Percentiles rank a stretch among this genome's conserved stretches.
Conservation (phyloP, 2,113 vertebrate species). For the Tachycineta bicolor region DNA sequence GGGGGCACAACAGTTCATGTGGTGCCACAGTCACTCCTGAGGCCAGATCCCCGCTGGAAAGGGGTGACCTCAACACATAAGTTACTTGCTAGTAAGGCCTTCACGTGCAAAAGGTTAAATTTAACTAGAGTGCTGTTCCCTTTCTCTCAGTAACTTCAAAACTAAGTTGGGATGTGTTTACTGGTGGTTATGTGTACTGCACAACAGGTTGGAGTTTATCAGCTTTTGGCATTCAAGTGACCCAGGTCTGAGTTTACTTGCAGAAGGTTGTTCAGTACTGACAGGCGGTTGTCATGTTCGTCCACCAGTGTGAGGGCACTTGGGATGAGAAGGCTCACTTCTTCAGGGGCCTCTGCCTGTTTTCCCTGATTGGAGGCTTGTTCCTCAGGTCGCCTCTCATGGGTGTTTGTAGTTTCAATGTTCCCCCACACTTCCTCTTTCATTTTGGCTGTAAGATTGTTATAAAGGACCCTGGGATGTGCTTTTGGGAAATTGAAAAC, state of each 20-base stretch:
- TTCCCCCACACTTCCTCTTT: background rate
- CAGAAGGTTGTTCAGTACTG: background rate
- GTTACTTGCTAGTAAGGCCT: background rate
- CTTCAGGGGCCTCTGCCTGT: background rate
- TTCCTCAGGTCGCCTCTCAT: background rate
- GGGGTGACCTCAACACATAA: background rate
- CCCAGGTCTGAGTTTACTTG: background rate
- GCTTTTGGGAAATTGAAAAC: background rate
- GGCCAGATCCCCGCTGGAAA: background rate
- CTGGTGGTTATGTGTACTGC: background rate
- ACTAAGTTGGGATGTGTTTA: background rate
- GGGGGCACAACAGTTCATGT: accelerated
- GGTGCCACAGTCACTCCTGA: background rate
- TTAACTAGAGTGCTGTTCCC: background rate
- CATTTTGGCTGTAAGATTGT: background rate
- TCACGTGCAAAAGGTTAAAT: background rate
- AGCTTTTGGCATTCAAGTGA: background rate
- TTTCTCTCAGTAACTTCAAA: background rate
- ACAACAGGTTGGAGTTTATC: background rate
- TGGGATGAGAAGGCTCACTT: background rate
- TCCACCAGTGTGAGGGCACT: background rate
- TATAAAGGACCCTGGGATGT: background rate
- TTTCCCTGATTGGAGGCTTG: background rate
- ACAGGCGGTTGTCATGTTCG: background rate
- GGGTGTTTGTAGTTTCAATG: background rate